phyloP scores from a whole-genome alignment of 2,797 vertebrate species.

The Trematomus bernacchii region DNA sequence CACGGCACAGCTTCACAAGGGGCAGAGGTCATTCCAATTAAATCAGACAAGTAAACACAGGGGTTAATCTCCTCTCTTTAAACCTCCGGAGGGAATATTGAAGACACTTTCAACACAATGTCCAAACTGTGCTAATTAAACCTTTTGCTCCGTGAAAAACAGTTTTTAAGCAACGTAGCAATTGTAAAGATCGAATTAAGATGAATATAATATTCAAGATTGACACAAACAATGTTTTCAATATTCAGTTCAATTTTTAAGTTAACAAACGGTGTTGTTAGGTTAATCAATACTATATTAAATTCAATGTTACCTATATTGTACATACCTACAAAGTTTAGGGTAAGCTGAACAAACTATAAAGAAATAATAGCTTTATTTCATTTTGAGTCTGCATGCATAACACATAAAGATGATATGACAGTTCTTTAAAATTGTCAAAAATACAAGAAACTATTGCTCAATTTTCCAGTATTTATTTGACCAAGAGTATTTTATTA shows the following conservation, averaged over 20 bases:
- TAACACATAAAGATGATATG: neutral
- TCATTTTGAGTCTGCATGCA: neutral
- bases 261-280: too few species aligned
- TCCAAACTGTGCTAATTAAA: conserved; percentile 35
- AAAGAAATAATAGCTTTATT: neutral
- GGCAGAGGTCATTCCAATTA: conserved; percentile 87
- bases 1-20: conserved; percentile 72
- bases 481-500: neutral
- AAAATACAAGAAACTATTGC: neutral
- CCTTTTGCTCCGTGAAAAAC: neutral
- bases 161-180: neutral
- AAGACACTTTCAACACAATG: conserved; percentile 44
- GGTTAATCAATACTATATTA: too few species aligned
- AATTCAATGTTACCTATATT: too few species aligned
- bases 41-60: conserved; percentile 83
- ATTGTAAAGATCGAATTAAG: neutral
- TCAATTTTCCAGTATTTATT: neutral
- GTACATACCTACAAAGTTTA: neutral
- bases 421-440: neutral
- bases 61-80: conserved; percentile 81
- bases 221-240: neutral
- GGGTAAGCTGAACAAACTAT: neutral
- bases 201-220: neutral
- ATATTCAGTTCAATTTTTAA: neutral
- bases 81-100: conserved; percentile 75